Conservation (phyloP, 92 coral and sea anemone genomes). For the Epizoanthus scotinus region DNA sequence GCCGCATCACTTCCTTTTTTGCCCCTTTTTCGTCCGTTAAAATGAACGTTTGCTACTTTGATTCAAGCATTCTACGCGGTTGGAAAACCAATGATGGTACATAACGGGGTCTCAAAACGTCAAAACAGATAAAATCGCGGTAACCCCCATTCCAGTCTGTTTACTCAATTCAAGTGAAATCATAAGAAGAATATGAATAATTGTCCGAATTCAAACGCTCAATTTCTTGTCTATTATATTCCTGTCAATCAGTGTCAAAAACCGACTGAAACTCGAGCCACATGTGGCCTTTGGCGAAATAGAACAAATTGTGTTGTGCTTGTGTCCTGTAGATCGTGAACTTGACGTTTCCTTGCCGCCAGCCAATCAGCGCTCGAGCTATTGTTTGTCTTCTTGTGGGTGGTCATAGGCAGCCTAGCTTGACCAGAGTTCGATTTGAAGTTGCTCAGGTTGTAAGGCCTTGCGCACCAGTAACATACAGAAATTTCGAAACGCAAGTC, state of each 20-base stretch:
- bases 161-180: conserved; percentile 37
- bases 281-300: conserved; percentile 39
- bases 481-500: background rate
- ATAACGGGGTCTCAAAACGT: background rate
- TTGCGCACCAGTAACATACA: conserved; percentile 23
- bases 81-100: conserved; percentile 1
- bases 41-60: background rate
- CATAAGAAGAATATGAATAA: conserved; percentile 27
- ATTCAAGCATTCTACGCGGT: conserved; percentile 31
- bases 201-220: conserved; percentile 45
- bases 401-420: conserved; percentile 21
- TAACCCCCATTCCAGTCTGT: conserved; percentile 22
- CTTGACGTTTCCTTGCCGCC: conserved; percentile 3
- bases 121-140: conserved; percentile 37
- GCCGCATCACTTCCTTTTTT: background rate
- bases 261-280: conserved; percentile 28
- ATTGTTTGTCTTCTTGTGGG: conserved; percentile 34
- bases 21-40: background rate
- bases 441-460: conserved; percentile 27
- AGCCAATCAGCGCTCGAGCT: conserved; percentile 33
- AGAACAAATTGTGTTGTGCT: conserved; percentile 44
- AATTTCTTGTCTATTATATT: conserved; percentile 41
- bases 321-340: conserved; percentile 20
- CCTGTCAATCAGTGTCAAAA: conserved; percentile 45
- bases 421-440: conserved; percentile 28